Conservation (phyloP, 2,888 invertebrate species). For the Caenorhabditis uteleia region DNA sequence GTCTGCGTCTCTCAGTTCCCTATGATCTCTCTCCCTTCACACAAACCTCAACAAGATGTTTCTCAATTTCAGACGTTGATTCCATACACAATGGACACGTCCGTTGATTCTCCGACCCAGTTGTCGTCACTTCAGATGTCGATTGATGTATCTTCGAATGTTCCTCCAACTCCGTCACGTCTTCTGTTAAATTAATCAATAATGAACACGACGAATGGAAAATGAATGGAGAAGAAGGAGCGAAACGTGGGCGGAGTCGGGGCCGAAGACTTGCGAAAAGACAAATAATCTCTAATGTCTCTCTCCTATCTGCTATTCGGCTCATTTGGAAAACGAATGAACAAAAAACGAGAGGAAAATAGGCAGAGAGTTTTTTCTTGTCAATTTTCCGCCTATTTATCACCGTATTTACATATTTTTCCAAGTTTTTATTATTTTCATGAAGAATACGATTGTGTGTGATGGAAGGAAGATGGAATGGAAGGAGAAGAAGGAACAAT, state of each 20-base stretch:
- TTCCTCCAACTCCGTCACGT: constrained; percentile 46
- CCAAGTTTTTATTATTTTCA: no score
- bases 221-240: constrained; percentile 2
- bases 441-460: background rate
- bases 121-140: constrained; percentile 13
- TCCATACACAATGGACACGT: constrained; percentile 52
- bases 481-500: background rate
- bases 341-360: no score
- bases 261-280: no score
- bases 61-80: constrained; percentile 35
- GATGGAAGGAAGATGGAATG: background rate
- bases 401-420: no score
- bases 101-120: background rate
- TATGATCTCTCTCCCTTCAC: no score
- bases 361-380: no score
- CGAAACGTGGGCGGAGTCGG: background rate
- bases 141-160: constrained; percentile 52
- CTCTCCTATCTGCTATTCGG: no score
- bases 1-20: no score
- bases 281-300: no score
- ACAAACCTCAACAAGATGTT: constrained; percentile 48
- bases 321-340: no score
- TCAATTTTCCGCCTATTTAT: no score
- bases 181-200: constrained; percentile 41
- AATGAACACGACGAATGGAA: background rate